Evolutionary conservation across 2,888 invertebrate genomes (phyloP).

Genomic region (Plagiodera versicolora): DNA sequence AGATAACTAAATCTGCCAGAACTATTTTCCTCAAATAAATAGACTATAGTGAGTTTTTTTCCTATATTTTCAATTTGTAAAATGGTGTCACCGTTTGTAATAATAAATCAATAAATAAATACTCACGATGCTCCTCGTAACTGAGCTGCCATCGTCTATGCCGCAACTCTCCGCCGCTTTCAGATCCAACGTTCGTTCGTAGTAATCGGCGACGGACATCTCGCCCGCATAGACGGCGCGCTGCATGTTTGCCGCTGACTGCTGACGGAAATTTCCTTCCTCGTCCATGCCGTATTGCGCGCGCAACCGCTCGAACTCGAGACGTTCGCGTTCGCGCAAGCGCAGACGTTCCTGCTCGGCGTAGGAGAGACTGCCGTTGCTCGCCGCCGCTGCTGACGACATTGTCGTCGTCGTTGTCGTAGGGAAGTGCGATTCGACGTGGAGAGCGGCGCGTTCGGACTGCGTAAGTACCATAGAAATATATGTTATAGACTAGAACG

Average conservation of each 20-base stretch:
- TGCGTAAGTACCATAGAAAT: too few species aligned
- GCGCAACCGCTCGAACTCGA: constrained; percentile 77
- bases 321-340: constrained; percentile 68
- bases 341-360: too few species aligned
- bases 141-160: constrained; percentile 79
- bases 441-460: constrained; percentile 71
- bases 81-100: background rate
- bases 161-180: constrained; percentile 76
- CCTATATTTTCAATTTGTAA: too few species aligned
- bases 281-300: constrained; percentile 91
- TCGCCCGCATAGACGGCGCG: constrained; percentile 84
- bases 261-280: constrained; percentile 73
- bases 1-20: too few species aligned
- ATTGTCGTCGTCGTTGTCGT: constrained; percentile 53
- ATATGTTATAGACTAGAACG: too few species aligned
- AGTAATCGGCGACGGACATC: constrained; percentile 82
- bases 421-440: constrained; percentile 82
- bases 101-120: background rate
- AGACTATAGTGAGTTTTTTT: too few species aligned
- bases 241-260: constrained; percentile 78
- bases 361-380: too few species aligned
- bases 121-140: constrained; percentile 69
- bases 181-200: constrained; percentile 77
- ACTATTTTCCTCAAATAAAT: too few species aligned
- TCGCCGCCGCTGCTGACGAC: too few species aligned